Base-by-base conservation (phyloP, 2,888 invertebrate genomes). In the Pegoplata infirma region DNA sequence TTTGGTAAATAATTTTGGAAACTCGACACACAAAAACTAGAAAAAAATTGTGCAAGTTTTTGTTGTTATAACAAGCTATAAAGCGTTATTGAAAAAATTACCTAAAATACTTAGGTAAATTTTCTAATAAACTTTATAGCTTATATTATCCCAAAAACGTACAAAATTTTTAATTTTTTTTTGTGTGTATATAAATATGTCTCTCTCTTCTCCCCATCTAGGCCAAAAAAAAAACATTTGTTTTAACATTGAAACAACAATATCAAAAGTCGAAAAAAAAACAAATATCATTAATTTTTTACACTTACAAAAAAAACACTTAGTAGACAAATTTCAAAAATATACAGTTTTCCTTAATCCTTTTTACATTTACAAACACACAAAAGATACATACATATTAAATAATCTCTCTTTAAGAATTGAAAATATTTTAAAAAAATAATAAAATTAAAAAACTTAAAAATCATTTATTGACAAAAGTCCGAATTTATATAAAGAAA, bases 401-500 rank as follows among this genome's bases (percentile, higher is more conserved):
- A 3, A 16, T 5, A 14, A 46, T 63, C 8, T 59, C 63, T 74
- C 58, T 81, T 85, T 82, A 80, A 84, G 82, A 82, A 79, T 67
- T 76, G 76, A 80, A 80, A 82, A 80, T 80, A 78, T 81, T 82
- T 84, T 78, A 81, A 85, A 84, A 83, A 85, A 84, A 83, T 84
- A 21, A 63, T n/a, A 63, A 28, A 46, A 46, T 14, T 17, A 17
- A 55, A 66, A 47, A 66, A 32, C 2, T 40, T 40, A n/a, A 6
- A 32, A 36, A 85, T 83, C 82, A 84, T 83, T 83, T 84, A 81
- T 66, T 72, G 72, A 76, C 56, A 81, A 85, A 86, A 86, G 86
- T 86, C 86, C 86, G 87, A 86, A 86, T 86, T 86, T 86, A 86
- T 85, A 81, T 76, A 58, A 61, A 68, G 71, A 76, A 77, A 81